Evolutionary conservation across 1,140 invertebrate species (phyloP), one percentile per base, ranked within the genome.

Genomic region (Zelostemma sp.): DNA sequence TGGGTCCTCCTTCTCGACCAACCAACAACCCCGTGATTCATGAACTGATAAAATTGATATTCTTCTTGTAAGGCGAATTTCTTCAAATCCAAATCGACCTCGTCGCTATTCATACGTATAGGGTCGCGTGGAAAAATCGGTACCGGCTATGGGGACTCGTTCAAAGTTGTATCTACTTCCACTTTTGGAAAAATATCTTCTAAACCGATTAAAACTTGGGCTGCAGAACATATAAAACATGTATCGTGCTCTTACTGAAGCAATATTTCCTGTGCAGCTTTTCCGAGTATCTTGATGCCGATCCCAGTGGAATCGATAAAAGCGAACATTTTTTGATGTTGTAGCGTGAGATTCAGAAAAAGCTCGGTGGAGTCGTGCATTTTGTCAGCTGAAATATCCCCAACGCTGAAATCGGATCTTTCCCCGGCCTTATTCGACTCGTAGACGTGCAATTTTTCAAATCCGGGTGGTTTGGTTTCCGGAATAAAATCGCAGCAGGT

Each of bases 1-100:
- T 95, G 0, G 94, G 93, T 1, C 94, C 94, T 38, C 94, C 94
- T 14, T 86, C 75, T 97, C 95, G n/a, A 93, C 93, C 93, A 95
- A 1, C 92, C 91, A 80, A 87, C 90, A 65, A 88, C 87, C 73
- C 81, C 89, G 76, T 92, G 87, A 68, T 91, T 90, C 21, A 58
- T 16, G 16, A 50, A 54, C 35, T 41, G 11, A 57, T 16, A 46
- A 35, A 14, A 43, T 31, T 31, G 49, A 72, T 87, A 86, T 57
- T 87, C 86, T 0, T 53, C 0, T 17, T 75, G 54, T 6, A 87
- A 69, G 0, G 17, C n/a, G 53, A 87, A 87, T 25, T 78, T 18
- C 2, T 66, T 3, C 6, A 88, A 64, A 0, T 56, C 1, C 8
- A 28, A 3, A 8, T 28, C 25, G 8, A 4, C 25, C 9, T 16